Evolutionary conservation across 2,888 invertebrate genomes (phyloP), one percentile per base, ranked within the genome.

Genomic region (Capitulum mitella): DNA sequence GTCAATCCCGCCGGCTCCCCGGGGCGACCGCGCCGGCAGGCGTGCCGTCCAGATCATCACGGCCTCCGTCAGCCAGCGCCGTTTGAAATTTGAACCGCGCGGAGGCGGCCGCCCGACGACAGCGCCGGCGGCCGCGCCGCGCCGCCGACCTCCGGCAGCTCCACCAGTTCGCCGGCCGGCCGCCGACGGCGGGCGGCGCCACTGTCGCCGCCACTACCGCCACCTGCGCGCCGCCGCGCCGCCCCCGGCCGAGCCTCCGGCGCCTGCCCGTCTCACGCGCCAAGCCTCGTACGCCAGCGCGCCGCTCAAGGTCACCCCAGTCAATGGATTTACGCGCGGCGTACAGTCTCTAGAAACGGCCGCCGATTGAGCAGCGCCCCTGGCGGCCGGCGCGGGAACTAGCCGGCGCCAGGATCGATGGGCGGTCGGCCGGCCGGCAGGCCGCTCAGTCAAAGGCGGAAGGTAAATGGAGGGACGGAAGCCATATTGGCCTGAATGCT

Each of bases 311-410:
- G 75, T 75, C 75, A 75, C 43, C 43, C 43, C 75, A 75, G 75
- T 75, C 75, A 75, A 75, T 75, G 75, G 46, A 75, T 43, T 75
- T 75, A 75, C 75, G 75, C 75, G 43, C 43, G 43, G 46, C 46
- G 75, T 37, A 70, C 70, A 70, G 70, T 70, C 70, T 70, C 37
- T 32, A 34, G 70, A 37, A 70, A 37, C 37, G 70, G 70, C 8
- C 37, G 8, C 22, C 70, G 37, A 70, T 70, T 34, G 70, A 70
- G n/a, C 70, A 70, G 70, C 70, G 70, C 70, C 70, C 22, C 34
- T 70, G 37, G 37, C 37, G 70, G 70, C 70, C 37, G 70, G 14
- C 70, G 34, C 37, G 37, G 37, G 37, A 37, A 70, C 64, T 29
- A 29, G 61, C 32, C 14, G 32, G n/a, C 3, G 61, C 14, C 14